Evolutionary conservation across 2,797 vertebrate species (phyloP).

Genomic region (Hephaestus fuliginosus): DNA sequence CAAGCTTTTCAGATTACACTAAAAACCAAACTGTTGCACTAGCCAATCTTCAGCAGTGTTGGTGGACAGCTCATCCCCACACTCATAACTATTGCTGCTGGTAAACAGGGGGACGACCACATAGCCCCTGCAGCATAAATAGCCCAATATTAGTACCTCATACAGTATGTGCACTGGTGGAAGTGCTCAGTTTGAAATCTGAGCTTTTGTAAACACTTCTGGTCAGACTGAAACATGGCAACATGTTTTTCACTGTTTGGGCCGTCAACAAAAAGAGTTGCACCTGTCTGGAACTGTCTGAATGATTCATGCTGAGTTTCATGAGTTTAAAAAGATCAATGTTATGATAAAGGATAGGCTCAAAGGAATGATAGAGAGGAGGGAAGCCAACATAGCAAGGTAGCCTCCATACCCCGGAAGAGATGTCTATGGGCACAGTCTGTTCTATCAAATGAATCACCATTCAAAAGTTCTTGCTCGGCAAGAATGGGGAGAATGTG

Average conservation of each 20-base stretch:
- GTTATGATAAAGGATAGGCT: slow-evolving; percentile 4
- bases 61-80: slow-evolving; percentile 24
- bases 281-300: background rate
- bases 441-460: slow-evolving; percentile 62
- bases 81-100: slow-evolving; percentile 18
- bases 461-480: slow-evolving; percentile 51
- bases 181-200: slow-evolving; percentile 48
- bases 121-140: slow-evolving; percentile 53
- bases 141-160: slow-evolving; percentile 32
- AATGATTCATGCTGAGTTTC: background rate
- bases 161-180: slow-evolving; percentile 21
- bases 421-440: slow-evolving; percentile 20
- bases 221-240: slow-evolving; percentile 44
- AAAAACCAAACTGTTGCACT: slow-evolving; percentile 62
- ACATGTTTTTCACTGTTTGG: slow-evolving; percentile 47
- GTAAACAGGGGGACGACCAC: slow-evolving; percentile 62
- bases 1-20: slow-evolving; percentile 56
- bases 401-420: slow-evolving; percentile 7
- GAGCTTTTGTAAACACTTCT: slow-evolving; percentile 69
- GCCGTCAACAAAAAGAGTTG: slow-evolving; percentile 24
- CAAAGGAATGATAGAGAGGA: background rate
- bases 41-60: slow-evolving; percentile 42
- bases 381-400: background rate
- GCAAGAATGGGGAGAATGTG: slow-evolving; percentile 68
- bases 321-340: slow-evolving; percentile 1